Percentiles rank a stretch among this genome's conserved stretches.
Evolutionary conservation across 2,888 invertebrate genomes (phyloP).

Genomic region (Lampropteryx suffumata): DNA sequence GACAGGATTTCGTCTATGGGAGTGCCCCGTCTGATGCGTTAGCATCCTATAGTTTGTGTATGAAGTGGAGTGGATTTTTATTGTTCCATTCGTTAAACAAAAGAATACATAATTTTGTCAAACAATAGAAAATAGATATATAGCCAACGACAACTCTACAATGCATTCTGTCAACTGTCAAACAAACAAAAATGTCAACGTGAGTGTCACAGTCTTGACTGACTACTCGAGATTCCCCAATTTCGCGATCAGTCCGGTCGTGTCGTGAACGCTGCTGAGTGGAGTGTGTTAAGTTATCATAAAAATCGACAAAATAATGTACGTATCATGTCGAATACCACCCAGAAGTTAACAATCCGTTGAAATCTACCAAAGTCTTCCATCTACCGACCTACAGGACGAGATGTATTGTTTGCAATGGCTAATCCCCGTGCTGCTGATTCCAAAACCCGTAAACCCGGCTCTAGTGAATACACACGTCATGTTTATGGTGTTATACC

Average conservation of each 20-base stretch:
- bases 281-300: neutral
- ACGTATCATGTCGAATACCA: slow-evolving; percentile 62
- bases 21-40: too few relatives aligned
- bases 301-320: slow-evolving; percentile 39
- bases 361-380: slow-evolving; percentile 23
- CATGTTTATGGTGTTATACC: slow-evolving; percentile 98
- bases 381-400: slow-evolving; percentile 37
- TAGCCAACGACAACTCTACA: too few relatives aligned
- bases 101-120: too few relatives aligned
- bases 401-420: slow-evolving; percentile 98
- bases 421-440: slow-evolving; percentile 97
- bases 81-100: too few relatives aligned
- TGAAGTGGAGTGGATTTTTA: too few relatives aligned
- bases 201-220: too few relatives aligned
- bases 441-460: slow-evolving; percentile 98
- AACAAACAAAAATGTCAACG: too few relatives aligned
- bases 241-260: neutral
- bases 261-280: neutral
- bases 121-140: too few relatives aligned
- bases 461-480: slow-evolving; percentile 97
- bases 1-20: too few relatives aligned
- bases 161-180: too few relatives aligned
- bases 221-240: too few relatives aligned
- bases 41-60: too few relatives aligned
- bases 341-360: slow-evolving; percentile 41